phyloP scores from a whole-genome alignment of 2,113 vertebrate species.

The Panthera leo region DNA sequence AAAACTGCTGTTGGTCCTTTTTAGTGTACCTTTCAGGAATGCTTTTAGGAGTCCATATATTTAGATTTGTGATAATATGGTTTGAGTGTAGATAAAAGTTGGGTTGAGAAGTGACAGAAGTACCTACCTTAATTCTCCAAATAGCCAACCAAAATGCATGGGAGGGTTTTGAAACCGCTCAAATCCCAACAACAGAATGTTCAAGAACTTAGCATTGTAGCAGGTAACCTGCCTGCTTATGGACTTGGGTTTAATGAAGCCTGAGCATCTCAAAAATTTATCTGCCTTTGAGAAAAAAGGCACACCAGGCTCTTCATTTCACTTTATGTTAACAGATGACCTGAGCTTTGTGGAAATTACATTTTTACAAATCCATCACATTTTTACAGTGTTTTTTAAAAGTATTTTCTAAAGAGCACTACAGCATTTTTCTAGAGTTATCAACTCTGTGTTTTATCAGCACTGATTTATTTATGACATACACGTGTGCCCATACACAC shows the following conservation, averaged over 20 bases:
- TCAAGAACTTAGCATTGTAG: neutral
- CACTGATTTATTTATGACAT: neutral
- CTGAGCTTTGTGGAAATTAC: neutral
- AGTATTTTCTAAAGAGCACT: neutral
- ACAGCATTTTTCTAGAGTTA: constrained; percentile 29
- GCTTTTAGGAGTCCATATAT: constrained; percentile 1
- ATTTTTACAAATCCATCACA: constrained; percentile 15
- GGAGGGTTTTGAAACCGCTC: neutral
- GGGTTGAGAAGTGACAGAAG: neutral
- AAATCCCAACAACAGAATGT: neutral
- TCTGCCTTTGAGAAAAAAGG: constrained; percentile 6
- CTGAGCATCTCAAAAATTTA: neutral
- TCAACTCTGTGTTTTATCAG: neutral
- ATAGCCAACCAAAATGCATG: constrained; percentile 8
- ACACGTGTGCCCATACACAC: neutral
- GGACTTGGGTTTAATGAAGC: neutral
- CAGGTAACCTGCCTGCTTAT: neutral
- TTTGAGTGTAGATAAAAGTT: constrained; percentile 6
- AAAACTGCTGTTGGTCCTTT: neutral
- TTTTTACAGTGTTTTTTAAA: neutral
- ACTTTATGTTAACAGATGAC: neutral
- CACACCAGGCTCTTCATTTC: neutral
- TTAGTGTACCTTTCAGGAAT: constrained; percentile 31
- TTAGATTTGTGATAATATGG: constrained; percentile 41
- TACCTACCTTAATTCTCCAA: constrained; percentile 9